Percentiles rank a stretch among this genome's conserved stretches.
These are phyloP conservation scores for Lucifuga dentata DNA, from an alignment of 2,113 vertebrate genomes.

Conservation along the genomic window DNA sequence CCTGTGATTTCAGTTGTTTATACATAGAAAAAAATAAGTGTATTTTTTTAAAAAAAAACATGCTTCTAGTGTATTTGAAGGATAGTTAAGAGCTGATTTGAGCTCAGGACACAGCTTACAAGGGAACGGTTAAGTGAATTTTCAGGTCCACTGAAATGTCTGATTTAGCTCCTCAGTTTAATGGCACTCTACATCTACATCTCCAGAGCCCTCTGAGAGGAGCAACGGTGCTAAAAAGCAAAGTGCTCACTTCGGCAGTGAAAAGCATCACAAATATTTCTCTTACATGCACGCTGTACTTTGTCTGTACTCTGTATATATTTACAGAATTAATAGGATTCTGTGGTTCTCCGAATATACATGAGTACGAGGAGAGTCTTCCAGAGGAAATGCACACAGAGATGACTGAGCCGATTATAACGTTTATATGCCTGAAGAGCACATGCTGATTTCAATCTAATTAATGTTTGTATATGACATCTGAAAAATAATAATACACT, in stretches of 20 bases:
- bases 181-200: conserved; percentile 59
- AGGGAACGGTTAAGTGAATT: conserved; percentile 61
- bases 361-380: too few relatives aligned
- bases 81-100: conserved; percentile 62
- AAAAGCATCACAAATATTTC: conserved; percentile 47
- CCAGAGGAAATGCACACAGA: too few relatives aligned
- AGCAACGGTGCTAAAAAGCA: conserved; percentile 63
- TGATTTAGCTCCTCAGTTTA: conserved; percentile 67
- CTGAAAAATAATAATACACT: too few relatives aligned
- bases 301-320: too few relatives aligned
- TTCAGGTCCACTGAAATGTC: conserved; percentile 61
- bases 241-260: conserved; percentile 58
- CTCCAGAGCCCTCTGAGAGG: conserved; percentile 58
- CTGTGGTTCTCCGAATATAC: too few relatives aligned
- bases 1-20: conserved; percentile 25
- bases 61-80: conserved; percentile 17
- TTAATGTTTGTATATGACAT: too few relatives aligned
- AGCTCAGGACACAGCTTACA: conserved; percentile 43
- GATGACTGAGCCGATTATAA: too few relatives aligned
- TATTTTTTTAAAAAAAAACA: conserved; percentile 34
- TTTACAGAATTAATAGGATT: too few relatives aligned
- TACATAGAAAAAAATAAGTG: conserved; percentile 31
- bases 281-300: conserved; percentile 59
- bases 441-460: too few relatives aligned
- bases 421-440: too few relatives aligned